Evolutionary conservation across 2,797 vertebrate species (phyloP).

Genomic region (Threskiornis aethiopicus): DNA sequence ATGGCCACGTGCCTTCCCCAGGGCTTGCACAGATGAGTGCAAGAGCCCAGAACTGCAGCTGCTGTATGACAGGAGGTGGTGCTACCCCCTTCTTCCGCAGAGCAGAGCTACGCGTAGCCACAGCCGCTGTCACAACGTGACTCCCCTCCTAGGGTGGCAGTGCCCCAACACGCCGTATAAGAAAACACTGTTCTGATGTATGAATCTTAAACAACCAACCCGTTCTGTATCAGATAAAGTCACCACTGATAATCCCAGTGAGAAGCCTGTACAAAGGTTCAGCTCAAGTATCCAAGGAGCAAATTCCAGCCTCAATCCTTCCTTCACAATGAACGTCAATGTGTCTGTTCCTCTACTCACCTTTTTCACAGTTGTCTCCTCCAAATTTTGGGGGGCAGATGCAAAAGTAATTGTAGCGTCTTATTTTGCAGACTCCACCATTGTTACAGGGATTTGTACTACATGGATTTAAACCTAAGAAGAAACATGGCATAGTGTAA

Average conservation of each 20-base stretch:
- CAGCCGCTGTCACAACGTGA: fast-evolving
- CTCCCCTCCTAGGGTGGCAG: neutral
- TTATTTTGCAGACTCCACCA: constrained; percentile 80
- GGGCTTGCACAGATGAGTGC: neutral
- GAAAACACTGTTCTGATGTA: neutral
- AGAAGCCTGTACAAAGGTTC: neutral
- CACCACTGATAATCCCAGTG: neutral
- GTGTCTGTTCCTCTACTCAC: constrained; percentile 42
- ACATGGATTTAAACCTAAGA: constrained; percentile 81
- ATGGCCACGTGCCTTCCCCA: neutral
- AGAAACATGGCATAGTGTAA: neutral
- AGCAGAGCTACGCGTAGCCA: neutral
- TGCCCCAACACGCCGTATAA: neutral
- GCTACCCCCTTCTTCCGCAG: neutral
- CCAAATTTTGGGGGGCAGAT: constrained; percentile 80
- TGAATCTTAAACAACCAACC: neutral
- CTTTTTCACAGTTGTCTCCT: constrained; percentile 78
- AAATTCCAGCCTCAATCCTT: neutral
- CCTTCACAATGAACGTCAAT: neutral
- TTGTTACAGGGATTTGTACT: constrained; percentile 79
- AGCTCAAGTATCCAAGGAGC: too few species aligned
- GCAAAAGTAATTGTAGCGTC: constrained; percentile 72
- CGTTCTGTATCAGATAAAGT: neutral
- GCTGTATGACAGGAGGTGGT: neutral
- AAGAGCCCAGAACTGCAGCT: neutral